phyloP scores from a whole-genome alignment of 2,797 vertebrate genomes.

The Protonibea diacanthus region DNA sequence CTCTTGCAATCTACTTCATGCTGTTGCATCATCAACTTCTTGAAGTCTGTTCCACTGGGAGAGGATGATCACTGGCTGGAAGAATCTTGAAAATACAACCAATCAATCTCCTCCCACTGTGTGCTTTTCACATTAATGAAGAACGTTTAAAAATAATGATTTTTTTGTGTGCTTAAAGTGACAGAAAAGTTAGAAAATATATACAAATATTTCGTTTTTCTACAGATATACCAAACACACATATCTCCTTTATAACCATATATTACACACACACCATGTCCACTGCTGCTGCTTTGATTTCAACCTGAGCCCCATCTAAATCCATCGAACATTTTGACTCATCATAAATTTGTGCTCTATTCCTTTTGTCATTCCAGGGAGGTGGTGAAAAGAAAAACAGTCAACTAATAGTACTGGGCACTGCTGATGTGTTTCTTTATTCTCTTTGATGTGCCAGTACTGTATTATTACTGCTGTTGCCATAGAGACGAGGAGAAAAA shows the following conservation, averaged over 20 bases:
- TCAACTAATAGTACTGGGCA: slow-evolving; percentile 36
- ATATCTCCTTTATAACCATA: neutral
- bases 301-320: slow-evolving; percentile 10
- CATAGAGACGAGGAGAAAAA: slow-evolving; percentile 66
- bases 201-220: neutral
- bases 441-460: slow-evolving; percentile 69
- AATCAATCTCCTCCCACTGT: neutral
- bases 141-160: neutral
- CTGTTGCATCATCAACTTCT: slow-evolving; percentile 50
- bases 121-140: slow-evolving; percentile 9
- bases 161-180: neutral
- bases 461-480: slow-evolving; percentile 77
- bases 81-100: slow-evolving; percentile 9
- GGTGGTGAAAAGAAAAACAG: slow-evolving; percentile 8
- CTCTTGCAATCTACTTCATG: slow-evolving; percentile 24
- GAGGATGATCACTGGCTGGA: slow-evolving; percentile 19
- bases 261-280: neutral
- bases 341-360: slow-evolving; percentile 33
- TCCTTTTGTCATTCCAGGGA: slow-evolving; percentile 35
- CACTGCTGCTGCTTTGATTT: slow-evolving; percentile 23
- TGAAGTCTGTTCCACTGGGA: slow-evolving; percentile 9
- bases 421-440: slow-evolving; percentile 64
- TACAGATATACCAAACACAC: no score
- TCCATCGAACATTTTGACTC: slow-evolving; percentile 24
- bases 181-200: neutral